Conservation (phyloP, 1,140 invertebrate species). For the Drosophila kurseongensis region DNA sequence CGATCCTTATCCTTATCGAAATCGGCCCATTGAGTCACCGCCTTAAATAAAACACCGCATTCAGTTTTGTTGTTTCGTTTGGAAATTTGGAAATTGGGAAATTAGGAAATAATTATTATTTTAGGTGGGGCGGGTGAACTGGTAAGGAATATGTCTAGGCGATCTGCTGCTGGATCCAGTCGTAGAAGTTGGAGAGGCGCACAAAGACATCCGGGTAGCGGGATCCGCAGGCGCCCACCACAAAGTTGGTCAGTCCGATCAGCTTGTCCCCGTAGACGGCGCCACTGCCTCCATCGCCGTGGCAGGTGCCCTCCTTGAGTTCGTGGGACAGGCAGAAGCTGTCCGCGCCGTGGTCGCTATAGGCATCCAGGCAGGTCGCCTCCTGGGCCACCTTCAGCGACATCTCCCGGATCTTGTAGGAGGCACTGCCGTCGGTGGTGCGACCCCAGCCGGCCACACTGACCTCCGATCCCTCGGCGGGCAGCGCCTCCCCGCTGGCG, state of each 20-base stretch:
- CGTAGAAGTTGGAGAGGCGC: slow-evolving; percentile 40
- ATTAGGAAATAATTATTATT: neutral
- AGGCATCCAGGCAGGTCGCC: slow-evolving; percentile 58
- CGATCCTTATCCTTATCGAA: slow-evolving; percentile 43
- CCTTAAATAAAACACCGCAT: slow-evolving; percentile 1
- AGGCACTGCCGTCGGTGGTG: slow-evolving; percentile 46
- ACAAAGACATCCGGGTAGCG: slow-evolving; percentile 77
- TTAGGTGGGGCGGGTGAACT: too few species aligned
- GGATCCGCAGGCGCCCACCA: slow-evolving; percentile 76
- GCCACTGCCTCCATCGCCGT: slow-evolving; percentile 72
- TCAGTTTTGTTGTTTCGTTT: too few species aligned
- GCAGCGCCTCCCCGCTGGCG: slow-evolving; percentile 18
- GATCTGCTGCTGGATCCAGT: slow-evolving; percentile 64
- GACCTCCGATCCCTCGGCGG: slow-evolving; percentile 35
- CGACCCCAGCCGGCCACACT: slow-evolving; percentile 70
- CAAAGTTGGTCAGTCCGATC: slow-evolving; percentile 66
- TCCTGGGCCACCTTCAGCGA: slow-evolving; percentile 40
- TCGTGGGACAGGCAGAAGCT: slow-evolving; percentile 67
- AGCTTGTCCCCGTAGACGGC: slow-evolving; percentile 60
- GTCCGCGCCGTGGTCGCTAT: slow-evolving; percentile 30
- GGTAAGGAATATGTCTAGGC: neutral
- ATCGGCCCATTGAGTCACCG: slow-evolving; percentile 23
- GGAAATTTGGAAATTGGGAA: neutral
- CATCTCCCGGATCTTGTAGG: slow-evolving; percentile 62
- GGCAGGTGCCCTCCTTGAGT: slow-evolving; percentile 71